Evolutionary conservation across 2,888 invertebrate species (phyloP), one percentile per base, ranked within the genome.

Genomic region (Hyppa rectilinea): DNA sequence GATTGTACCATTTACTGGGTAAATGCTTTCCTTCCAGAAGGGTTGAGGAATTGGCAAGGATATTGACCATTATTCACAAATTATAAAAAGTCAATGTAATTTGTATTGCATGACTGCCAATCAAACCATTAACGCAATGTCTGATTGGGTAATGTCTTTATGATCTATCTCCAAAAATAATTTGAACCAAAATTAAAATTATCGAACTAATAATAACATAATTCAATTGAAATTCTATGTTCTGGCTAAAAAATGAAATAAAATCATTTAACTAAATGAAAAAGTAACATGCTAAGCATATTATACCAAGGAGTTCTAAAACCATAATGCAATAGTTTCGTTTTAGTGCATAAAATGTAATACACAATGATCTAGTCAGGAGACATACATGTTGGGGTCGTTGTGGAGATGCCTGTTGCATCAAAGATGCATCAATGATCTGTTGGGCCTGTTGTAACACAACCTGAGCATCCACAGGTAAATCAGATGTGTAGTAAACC

Each of bases 401-500:
- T 90, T 95, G 96, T 90, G 94, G 89, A 87, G 95, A 91, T 87
- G 94, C 90, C 90, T 95, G 96, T 93, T 95, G 96, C 95, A 96
- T 95, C 92, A 95, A 86, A 92, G 96, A 96, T 93, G 96, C 94
- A 90, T 96, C 96, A 93, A 96, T 95, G 90, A 96, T 95, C 92
- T 96, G 96, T 91, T 96, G 96, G 85, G 95, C 94, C 87, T 96
- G 96, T 93, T 96, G 96, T 91, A 96, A 96, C 85, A 96, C 96
- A 92, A 96, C 95, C 93, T 96, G 96, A 90, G 95, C 94, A 90
- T 96, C 96, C 94, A 95, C 94, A 86, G 96, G 95, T 89, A 96
- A 93, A 92, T 96, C 95, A 89, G 96, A 96, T 87, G 96, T 94
- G 95, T 96, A 96, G 95, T 95, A 96, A 90, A 96, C 96, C 96